Percentiles rank a stretch among this genome's conserved stretches.
Evolutionary conservation across 2,888 invertebrate genomes (phyloP).

Genomic region (Cantharis flavilabris): DNA sequence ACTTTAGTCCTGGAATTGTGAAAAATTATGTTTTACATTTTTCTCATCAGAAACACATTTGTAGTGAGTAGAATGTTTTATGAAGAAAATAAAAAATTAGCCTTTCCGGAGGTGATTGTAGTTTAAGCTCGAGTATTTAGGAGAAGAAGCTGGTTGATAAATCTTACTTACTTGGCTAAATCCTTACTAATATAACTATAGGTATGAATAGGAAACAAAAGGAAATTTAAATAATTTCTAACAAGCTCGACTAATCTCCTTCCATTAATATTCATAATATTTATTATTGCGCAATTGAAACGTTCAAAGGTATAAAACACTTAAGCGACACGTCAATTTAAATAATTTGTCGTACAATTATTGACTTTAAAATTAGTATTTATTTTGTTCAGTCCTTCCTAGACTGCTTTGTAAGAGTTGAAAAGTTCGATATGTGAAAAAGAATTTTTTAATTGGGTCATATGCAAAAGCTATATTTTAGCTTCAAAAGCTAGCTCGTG

Average conservation of each 20-base stretch:
- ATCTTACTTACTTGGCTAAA: slow-evolving; percentile 23
- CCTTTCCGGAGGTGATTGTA: not conserved
- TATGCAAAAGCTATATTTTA: no score
- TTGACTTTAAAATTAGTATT: not conserved
- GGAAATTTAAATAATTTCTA: slow-evolving; percentile 28
- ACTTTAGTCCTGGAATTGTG: no score
- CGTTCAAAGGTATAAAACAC: not conserved
- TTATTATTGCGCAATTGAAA: slow-evolving; percentile 18
- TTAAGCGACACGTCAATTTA: not conserved
- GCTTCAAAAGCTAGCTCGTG: no score
- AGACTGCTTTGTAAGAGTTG: not conserved
- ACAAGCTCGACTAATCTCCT: slow-evolving; percentile 28
- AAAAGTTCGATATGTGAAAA: no score
- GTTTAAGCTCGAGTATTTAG: slow-evolving; percentile 3
- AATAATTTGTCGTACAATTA: not conserved
- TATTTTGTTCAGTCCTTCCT: not conserved
- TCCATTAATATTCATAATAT: slow-evolving; percentile 20
- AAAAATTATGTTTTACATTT: not conserved
- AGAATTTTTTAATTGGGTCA: no score
- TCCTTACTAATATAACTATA: slow-evolving; percentile 25
- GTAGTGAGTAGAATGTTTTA: not conserved
- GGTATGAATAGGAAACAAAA: slow-evolving; percentile 20
- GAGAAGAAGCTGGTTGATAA: slow-evolving; percentile 22
- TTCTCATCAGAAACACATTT: not conserved
- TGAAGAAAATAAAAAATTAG: not conserved